phyloP scores from a whole-genome alignment of 2,888 invertebrate species.

The Thecocarcelia acutangulata region DNA sequence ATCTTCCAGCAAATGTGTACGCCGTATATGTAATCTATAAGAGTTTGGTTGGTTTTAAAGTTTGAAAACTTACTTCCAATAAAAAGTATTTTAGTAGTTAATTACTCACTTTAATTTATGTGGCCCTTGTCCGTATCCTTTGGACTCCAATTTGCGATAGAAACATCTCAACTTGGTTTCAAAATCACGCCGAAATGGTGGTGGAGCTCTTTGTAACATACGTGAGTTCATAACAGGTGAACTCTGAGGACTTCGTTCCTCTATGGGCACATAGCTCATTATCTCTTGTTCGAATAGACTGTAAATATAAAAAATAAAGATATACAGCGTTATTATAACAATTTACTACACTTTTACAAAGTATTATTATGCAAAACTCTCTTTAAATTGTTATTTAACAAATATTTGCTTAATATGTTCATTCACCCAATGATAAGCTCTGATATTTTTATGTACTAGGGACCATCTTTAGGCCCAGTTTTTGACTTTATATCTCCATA shows the following conservation, averaged over 20 bases:
- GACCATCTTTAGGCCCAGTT: too few relatives aligned
- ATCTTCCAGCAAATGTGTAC: conserved; percentile 96
- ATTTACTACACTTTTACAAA: too few relatives aligned
- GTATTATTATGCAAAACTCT: too few relatives aligned
- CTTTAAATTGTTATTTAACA: too few relatives aligned
- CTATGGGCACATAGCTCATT: conserved; percentile 95
- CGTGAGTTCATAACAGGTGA: conserved; percentile 90
- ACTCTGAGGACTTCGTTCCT: conserved; percentile 83
- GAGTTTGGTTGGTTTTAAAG: background rate
- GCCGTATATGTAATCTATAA: conserved; percentile 92
- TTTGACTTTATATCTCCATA: too few relatives aligned
- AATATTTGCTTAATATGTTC: too few relatives aligned
- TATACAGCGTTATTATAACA: too few relatives aligned
- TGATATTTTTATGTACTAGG: too few relatives aligned
- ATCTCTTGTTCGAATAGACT: conserved; percentile 99
- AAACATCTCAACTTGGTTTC: conserved; percentile 97
- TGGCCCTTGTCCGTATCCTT: conserved; percentile 98
- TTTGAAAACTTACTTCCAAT: background rate
- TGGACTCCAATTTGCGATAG: conserved; percentile 96
- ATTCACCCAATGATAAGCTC: too few relatives aligned
- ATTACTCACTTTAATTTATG: conserved; percentile 92
- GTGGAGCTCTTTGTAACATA: conserved; percentile 90
- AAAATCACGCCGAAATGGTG: conserved; percentile 95
- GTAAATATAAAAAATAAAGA: conserved; percentile 81
- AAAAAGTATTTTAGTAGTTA: background rate